Evolutionary conservation across 2,797 vertebrate species (phyloP), one percentile per base, ranked within the genome.

Genomic region (Gallinago nigripennis): DNA sequence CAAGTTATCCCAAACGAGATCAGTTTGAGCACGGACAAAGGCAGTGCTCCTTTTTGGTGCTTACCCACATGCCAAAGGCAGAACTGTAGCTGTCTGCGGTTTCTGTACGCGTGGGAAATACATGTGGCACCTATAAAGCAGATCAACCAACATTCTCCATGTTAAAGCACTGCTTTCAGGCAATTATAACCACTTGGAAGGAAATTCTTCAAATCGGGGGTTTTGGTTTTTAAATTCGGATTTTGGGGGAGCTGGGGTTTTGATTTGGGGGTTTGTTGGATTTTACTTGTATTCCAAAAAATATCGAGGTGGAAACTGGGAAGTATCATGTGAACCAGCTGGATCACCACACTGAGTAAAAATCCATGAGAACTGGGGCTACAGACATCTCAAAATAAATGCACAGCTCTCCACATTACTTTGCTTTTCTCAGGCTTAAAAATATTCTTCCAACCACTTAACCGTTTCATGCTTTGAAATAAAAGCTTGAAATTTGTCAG

Each of bases 401-500:
- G 88, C 63, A 51, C 50, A 28, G 87, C 72, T 92, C 72, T 86
- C 70, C 70, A 39, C 19, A 46, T 88, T 72, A 76, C 50, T 92
- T 57, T 63, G 57, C 43, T 90, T 91, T 95, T 57, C 82, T 91
- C 54, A 45, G 63, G 85, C 77, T 94, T 86, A 48, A 94, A 93
- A 95, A 79, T 88, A 79, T 65, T 81, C 94, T 90, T 91, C 76
- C 72, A 92, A 75, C 73, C 66, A 65, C 89, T 95, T 86, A 80
- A 94, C 89, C 46, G 35, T 68, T 95, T 91, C 89, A 86, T 91
- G 86, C 76, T 91, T 95, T 94, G 72, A 93, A 95, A 93, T 86
- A 83, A 91, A 94, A 95, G 73, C 89, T 90, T 90, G 87, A 95
- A 94, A 96, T 96, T 96, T 97, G 92, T 94, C 95, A 96, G 95